phyloP scores from a whole-genome alignment of 1,140 invertebrate genomes.

The Drosophila grimshawi region DNA sequence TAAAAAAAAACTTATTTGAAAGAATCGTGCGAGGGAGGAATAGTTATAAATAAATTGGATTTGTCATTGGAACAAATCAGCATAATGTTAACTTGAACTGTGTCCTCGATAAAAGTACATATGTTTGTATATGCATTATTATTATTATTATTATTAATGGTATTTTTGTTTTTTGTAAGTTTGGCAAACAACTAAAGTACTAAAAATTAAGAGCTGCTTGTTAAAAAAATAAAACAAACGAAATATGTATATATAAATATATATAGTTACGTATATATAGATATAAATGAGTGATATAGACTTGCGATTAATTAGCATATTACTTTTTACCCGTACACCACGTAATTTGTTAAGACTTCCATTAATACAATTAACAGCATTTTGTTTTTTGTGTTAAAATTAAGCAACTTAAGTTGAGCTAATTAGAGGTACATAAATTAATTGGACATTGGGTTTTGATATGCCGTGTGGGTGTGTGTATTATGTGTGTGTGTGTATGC shows the following conservation, averaged over 20 bases:
- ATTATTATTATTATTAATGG: slow-evolving; percentile 46
- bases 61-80: slow-evolving; percentile 53
- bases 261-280: slow-evolving; percentile 13
- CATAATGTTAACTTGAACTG: slow-evolving; percentile 83
- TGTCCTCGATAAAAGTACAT: slow-evolving; percentile 75
- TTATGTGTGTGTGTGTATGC: slow-evolving; percentile 22
- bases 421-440: slow-evolving; percentile 72
- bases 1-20: slow-evolving; percentile 30
- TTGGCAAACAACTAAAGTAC: slow-evolving; percentile 40
- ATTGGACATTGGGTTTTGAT: slow-evolving; percentile 75
- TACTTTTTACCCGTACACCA: slow-evolving; percentile 70
- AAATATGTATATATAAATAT: neutral
- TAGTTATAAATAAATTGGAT: slow-evolving; percentile 53
- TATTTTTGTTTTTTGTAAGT: slow-evolving; percentile 35
- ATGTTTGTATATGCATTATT: slow-evolving; percentile 41
- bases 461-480: slow-evolving; percentile 59
- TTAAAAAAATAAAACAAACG: slow-evolving; percentile 26
- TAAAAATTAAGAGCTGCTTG: slow-evolving; percentile 17
- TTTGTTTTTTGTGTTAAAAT: slow-evolving; percentile 35
- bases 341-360: slow-evolving; percentile 60
- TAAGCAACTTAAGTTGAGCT: slow-evolving; percentile 53
- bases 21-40: neutral
- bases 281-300: neutral
- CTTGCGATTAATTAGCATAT: slow-evolving; percentile 11
- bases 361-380: slow-evolving; percentile 56